Evolutionary conservation across 2,888 invertebrate genomes (phyloP).

Genomic region (Disparrhopalites patrizii): DNA sequence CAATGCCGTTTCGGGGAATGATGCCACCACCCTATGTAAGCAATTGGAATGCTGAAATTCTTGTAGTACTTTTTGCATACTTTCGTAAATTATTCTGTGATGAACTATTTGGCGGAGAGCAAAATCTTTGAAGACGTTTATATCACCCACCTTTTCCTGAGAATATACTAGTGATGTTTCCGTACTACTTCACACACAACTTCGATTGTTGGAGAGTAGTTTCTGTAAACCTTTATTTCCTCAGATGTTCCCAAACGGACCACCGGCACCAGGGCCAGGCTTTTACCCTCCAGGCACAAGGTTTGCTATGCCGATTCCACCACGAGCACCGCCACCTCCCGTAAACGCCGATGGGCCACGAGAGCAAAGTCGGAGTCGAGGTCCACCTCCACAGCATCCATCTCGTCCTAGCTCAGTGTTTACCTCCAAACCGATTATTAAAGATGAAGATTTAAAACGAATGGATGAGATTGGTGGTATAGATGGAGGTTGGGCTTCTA

Average conservation of each 20-base stretch:
- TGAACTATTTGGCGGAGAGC: slow-evolving; percentile 4
- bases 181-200: no score
- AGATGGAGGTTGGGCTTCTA: slow-evolving; percentile 47
- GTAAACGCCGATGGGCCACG: slow-evolving; percentile 19
- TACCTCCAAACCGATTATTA: slow-evolving; percentile 45
- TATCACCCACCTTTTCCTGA: slow-evolving; percentile 25
- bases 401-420: slow-evolving; percentile 43
- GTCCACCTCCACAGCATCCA: slow-evolving; percentile 19
- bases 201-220: no score
- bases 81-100: slow-evolving; percentile 10
- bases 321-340: slow-evolving; percentile 41
- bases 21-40: slow-evolving; percentile 41
- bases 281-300: slow-evolving; percentile 40
- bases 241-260: slow-evolving; percentile 29
- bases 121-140: slow-evolving; percentile 19
- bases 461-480: slow-evolving; percentile 46
- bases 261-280: slow-evolving; percentile 28
- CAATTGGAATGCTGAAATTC: no score
- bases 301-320: slow-evolving; percentile 45
- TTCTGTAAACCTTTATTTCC: background rate
- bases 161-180: no score
- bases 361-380: slow-evolving; percentile 22
- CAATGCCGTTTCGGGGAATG: slow-evolving; percentile 43
- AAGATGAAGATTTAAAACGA: slow-evolving; percentile 43
- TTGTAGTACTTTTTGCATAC: background rate